Evolutionary conservation across 1,140 invertebrate species (phyloP).

Genomic region (Pseudomyrmex sp.): DNA sequence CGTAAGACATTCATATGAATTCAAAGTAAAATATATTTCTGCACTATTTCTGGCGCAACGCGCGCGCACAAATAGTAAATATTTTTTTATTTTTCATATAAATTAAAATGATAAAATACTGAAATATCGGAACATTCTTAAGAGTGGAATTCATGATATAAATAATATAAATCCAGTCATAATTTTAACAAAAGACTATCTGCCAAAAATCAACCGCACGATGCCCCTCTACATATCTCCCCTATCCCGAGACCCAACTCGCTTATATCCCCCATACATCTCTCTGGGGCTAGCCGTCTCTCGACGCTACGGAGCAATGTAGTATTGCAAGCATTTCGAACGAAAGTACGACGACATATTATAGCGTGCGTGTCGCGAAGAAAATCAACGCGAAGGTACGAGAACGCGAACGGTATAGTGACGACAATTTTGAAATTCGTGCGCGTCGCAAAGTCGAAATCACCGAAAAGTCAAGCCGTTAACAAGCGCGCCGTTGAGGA

Average conservation of each 20-base stretch:
- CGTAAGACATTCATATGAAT: not conserved
- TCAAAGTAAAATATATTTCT: not conserved
- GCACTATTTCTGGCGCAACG: not conserved
- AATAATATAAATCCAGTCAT: not conserved
- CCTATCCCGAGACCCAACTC: constrained; percentile 44
- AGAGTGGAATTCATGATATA: not conserved
- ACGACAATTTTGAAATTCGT: constrained; percentile 55
- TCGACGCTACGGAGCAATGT: constrained; percentile 8
- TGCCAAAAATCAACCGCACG: not conserved
- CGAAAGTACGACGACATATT: constrained; percentile 54
- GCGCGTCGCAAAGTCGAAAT: constrained; percentile 6
- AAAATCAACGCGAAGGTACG: constrained; percentile 57
- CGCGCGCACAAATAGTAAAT: not conserved
- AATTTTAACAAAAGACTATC: constrained; percentile 20
- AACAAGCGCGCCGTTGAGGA: constrained; percentile 42
- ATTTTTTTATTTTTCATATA: not conserved
- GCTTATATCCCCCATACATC: constrained; percentile 51
- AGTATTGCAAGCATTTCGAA: constrained; percentile 33
- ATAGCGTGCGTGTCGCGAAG: constrained; percentile 50
- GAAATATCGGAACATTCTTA: not conserved
- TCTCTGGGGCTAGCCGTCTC: constrained; percentile 33
- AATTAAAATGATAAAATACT: not conserved
- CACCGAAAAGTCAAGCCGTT: constrained; percentile 24
- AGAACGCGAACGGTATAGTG: not conserved
- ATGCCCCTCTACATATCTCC: constrained; percentile 54